Conservation (phyloP, 2,797 vertebrate genomes). For the Hemitrygon akajei region DNA sequence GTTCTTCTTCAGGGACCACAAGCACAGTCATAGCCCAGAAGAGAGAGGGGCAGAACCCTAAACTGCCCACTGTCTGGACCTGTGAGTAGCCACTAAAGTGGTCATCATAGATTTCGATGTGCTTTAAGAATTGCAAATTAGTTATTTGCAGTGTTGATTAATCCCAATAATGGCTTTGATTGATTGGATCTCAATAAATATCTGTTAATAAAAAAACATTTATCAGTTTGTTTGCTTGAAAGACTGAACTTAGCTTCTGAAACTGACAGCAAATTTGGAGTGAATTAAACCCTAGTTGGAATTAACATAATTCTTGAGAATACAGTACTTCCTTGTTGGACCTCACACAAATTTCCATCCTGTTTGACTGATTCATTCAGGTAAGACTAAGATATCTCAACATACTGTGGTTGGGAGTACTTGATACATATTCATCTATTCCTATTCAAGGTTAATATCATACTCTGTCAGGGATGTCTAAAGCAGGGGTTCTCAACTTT, state of each 20-base stretch:
- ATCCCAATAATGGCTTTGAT: background rate
- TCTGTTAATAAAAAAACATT: background rate
- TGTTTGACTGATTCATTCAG: background rate
- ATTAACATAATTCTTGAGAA: background rate
- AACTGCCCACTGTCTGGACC: no score
- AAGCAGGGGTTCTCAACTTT: no score
- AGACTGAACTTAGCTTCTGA: background rate
- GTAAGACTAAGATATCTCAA: background rate
- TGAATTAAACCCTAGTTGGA: background rate
- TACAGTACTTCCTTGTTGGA: background rate
- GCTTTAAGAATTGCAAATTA: background rate
- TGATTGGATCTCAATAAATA: background rate
- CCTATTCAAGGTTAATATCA: background rate
- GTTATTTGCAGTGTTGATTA: background rate
- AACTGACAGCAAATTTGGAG: background rate
- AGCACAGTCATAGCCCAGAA: no score
- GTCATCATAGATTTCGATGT: background rate
- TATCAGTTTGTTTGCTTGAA: background rate
- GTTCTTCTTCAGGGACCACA: no score
- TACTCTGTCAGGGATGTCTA: background rate
- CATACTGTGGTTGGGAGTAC: background rate
- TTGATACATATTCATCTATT: background rate
- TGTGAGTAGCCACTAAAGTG: no score
- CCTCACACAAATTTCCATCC: background rate
- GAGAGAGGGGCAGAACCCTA: no score